These are phyloP conservation scores for Fistularia commersonii DNA, from an alignment of 2,797 vertebrate genomes.

Conservation along the genomic window DNA sequence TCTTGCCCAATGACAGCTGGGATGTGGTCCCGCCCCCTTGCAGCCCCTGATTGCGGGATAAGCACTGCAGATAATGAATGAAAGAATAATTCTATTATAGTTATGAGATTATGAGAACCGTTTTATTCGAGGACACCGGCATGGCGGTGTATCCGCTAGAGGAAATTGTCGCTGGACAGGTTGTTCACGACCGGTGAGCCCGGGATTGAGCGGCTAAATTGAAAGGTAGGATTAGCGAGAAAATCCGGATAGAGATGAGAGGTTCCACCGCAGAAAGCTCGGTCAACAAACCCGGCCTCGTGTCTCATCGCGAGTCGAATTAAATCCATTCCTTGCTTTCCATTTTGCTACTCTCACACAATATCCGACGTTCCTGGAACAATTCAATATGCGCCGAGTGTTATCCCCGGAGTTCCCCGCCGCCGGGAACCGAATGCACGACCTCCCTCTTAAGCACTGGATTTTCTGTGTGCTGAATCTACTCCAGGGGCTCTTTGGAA, in stretches of 20 bases:
- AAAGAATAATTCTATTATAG: no score
- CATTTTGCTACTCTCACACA: constrained; percentile 10
- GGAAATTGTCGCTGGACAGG: constrained; percentile 27
- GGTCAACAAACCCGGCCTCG: constrained; percentile 40
- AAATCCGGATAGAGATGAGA: constrained; percentile 47
- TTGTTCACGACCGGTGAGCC: constrained; percentile 51
- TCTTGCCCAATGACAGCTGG: no score
- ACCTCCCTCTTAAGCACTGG: constrained; percentile 16
- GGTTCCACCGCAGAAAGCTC: constrained; percentile 36
- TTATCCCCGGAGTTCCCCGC: constrained; percentile 5
- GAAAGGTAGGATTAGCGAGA: constrained; percentile 52
- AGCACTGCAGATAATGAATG: no score
- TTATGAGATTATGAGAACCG: no score
- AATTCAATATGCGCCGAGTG: constrained; percentile 24
- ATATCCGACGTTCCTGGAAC: constrained; percentile 9
- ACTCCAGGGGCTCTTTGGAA: constrained; percentile 18
- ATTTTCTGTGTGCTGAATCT: constrained; percentile 24
- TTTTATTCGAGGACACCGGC: no score
- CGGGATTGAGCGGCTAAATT: constrained; percentile 36
- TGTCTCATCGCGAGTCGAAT: constrained; percentile 12
- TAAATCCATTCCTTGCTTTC: constrained; percentile 4
- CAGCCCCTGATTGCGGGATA: no score
- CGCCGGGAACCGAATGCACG: constrained; percentile 31
- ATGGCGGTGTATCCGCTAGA: background rate
- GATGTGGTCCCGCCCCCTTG: no score